Conservation (phyloP, 1,140 invertebrate species). For the Neuroterus valhalla region DNA sequence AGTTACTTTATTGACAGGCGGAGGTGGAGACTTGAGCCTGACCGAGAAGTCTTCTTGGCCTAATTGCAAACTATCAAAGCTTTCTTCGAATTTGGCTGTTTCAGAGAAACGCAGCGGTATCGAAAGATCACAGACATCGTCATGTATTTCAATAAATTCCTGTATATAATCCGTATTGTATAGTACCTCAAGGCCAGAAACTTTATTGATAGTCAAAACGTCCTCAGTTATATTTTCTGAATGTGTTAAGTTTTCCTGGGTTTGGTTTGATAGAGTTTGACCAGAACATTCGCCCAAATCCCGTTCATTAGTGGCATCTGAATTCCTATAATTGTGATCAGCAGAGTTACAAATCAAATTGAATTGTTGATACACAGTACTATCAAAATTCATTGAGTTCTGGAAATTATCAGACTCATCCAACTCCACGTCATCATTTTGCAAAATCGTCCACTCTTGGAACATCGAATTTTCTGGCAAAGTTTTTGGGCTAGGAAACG, state of each 20-base stretch:
- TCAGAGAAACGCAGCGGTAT: conserved; percentile 12
- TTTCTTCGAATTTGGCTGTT: background rate
- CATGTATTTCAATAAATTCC: background rate
- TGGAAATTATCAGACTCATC: background rate
- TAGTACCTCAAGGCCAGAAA: background rate
- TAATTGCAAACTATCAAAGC: background rate
- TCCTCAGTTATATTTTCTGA: conserved; percentile 36
- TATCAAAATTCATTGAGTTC: background rate
- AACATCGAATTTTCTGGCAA: background rate
- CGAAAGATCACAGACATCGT: background rate
- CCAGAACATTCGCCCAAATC: conserved; percentile 18
- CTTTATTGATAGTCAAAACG: background rate
- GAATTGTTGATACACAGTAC: conserved; percentile 10
- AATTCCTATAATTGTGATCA: conserved; percentile 4
- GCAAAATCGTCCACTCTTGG: no score
- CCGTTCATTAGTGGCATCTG: background rate
- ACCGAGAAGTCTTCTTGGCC: background rate
- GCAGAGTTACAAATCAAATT: conserved; percentile 20
- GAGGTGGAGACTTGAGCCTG: background rate
- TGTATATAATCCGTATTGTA: background rate
- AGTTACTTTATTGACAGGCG: background rate
- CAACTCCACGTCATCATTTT: no score
- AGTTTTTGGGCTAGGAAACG: background rate
- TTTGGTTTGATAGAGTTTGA: background rate
- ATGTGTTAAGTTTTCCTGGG: conserved; percentile 11